Evolutionary conservation across 92 coral and sea anemone species (phyloP), one percentile per base, ranked within the genome.

Genomic region (Porites evermanni): DNA sequence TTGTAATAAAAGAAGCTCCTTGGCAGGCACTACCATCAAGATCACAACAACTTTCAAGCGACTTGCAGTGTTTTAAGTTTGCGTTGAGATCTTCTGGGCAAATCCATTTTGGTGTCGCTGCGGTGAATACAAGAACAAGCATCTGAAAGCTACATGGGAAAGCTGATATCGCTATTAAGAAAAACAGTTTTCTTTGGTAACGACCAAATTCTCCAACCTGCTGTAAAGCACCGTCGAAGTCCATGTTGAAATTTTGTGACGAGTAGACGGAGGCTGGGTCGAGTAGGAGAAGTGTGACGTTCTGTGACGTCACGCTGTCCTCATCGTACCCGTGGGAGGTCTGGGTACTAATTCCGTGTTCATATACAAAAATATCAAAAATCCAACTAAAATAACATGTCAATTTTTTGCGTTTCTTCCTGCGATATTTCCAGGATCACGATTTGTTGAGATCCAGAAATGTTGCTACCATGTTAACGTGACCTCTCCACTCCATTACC

Each of bases 191-290:
- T 78, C 79, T 88, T 67, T 96, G 99, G 60, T 88, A 88, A 67
- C 74, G 70, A 59, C 99, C 99, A 74, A 96, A 96, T 88, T 93
- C 99, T 59, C 99, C 99, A 19, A 94, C 87, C 19, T 91, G 83
- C 50, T 78, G 89, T 64, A 95, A 67, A 3, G 91, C 94, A 29
- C 89, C 76, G 83, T 94, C 98, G 83, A 94, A 84, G 64, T 92
- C 98, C 94, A 87, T 92, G 74, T 59, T 89, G 64, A 4, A 38
- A n/a, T 19, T 23, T 58, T 16, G 1, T 66, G 83, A 65, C 65
- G 83, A 77, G 80, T 16, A 64, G 83, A 59, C 63, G 23, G n/a
- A 14, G 12, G 11, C 11, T 54, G 11, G 60, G 60, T 54, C 59
- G 59, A 8, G 59, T 29, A 29, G 32, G 32, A 29, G 47, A 38